These are phyloP conservation scores for Ephestia elutella DNA, from an alignment of 1,140 invertebrate species.

Conservation along the genomic window DNA sequence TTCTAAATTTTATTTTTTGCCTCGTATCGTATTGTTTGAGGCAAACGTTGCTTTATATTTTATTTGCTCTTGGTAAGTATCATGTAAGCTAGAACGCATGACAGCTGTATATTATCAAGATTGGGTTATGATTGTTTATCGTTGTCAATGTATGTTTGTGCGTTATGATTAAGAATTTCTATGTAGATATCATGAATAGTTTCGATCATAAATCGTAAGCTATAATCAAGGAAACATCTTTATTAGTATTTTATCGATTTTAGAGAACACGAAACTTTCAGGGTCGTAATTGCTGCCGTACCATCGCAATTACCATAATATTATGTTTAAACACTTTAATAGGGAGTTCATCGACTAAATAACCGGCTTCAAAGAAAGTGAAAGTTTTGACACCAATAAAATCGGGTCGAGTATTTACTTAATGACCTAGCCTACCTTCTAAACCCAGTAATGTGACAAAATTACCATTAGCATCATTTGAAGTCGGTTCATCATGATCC, in stretches of 20 bases:
- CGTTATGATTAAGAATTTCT: not conserved
- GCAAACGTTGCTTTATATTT: slow-evolving; percentile 35
- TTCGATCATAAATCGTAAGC: not conserved
- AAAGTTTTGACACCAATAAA: too few species aligned
- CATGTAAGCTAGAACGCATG: slow-evolving; percentile 18
- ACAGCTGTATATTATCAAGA: slow-evolving; percentile 11
- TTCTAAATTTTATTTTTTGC: slow-evolving; percentile 20
- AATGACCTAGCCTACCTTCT: too few species aligned
- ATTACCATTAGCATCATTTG: not conserved
- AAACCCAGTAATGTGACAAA: not conserved
- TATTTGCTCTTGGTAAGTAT: slow-evolving; percentile 31
- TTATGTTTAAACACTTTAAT: too few species aligned
- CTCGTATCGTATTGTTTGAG: slow-evolving; percentile 17
- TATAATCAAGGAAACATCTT: not conserved
- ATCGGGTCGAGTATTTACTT: too few species aligned
- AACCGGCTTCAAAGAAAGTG: too few species aligned
- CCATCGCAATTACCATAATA: not conserved
- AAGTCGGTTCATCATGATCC: not conserved
- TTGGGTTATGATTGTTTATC: slow-evolving; percentile 14
- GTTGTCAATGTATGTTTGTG: slow-evolving; percentile 13
- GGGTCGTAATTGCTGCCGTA: not conserved
- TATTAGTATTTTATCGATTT: not conserved
- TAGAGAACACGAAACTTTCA: not conserved
- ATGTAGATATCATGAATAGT: not conserved
- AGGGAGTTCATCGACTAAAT: too few species aligned